A percentile compares a stretch with the other conserved stretches of the same genome.
These are phyloP conservation scores for Pampusana beccarii DNA, from an alignment of 2,113 vertebrate species.

Conservation along the genomic window DNA sequence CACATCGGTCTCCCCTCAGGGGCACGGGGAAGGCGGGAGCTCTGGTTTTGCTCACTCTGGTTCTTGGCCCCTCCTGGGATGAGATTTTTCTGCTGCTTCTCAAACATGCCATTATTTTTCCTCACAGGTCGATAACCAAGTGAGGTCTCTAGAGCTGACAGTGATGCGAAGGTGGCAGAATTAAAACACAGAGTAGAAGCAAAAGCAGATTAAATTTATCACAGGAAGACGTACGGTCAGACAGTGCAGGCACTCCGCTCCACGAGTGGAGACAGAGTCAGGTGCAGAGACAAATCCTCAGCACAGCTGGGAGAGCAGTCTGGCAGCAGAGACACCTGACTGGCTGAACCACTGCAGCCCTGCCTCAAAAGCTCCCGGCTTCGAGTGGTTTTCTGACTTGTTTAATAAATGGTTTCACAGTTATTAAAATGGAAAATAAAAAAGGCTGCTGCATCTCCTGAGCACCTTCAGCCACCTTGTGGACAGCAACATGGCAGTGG, in stretches of 20 bases:
- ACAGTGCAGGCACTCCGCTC: not conserved
- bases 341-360: not conserved
- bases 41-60: not conserved
- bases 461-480: not conserved
- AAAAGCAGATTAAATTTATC: not conserved
- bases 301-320: not conserved
- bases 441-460: not conserved
- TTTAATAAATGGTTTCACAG: not conserved
- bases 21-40: not conserved
- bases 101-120: not conserved
- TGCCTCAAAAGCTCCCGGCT: not conserved
- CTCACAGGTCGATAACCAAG: not conserved
- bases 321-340: not conserved
- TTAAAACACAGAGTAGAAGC: not conserved
- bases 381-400: not conserved
- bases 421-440: not conserved
- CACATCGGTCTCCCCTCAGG: not conserved
- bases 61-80: not conserved
- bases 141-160: not conserved
- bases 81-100: not conserved
- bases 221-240: fast-evolving
- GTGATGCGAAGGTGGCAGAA: not conserved
- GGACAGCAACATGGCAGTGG: not conserved
- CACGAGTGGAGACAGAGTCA: not conserved
- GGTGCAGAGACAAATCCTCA: not conserved